Evolutionary conservation across 2,797 vertebrate genomes (phyloP), one percentile per base, ranked within the genome.

Genomic region (Oophaga sylvatica): DNA sequence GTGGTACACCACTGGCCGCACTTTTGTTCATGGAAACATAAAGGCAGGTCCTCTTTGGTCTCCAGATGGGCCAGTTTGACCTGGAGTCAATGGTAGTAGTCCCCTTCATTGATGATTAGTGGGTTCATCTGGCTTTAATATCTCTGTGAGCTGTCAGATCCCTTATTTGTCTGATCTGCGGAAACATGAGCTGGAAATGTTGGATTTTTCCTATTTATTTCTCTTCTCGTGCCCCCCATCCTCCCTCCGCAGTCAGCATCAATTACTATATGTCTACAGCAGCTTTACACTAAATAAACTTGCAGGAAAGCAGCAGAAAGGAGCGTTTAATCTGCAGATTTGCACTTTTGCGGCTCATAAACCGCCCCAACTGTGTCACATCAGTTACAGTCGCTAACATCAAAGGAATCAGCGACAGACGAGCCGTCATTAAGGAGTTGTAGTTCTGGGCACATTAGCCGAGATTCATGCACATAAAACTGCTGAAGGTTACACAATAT

Each of bases 401-500:
- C 68, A 83, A 73, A 83, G 57, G 67, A 13, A 26, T 59, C 56
- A 13, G 65, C 68, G 10, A 22, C 53, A 60, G 31, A 53, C 57
- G 35, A 60, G 81, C 48, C 22, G 53, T 60, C 68, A 70, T 73
- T 83, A 73, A 10, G 19, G 57, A 62, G 17, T 60, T 35, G 12
- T 31, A 60, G 19, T 57, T 31, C 26, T 73, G 31, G 81, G 35
- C 53, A 22, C 67, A 71, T 31, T 22, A 7, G 65, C 81, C 12
- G 29, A 73, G 67, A 73, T 59, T 60, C 67, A n/a, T 83, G 35
- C 68, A 75, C 53, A 67, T 5, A 62, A 68, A 81, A 62, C 26
- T 11, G 29, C 67, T 88, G 67, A 88, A 88, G 83, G 67, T 75
- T 75, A 84, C 11, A 81, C 53, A 59, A 60, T 59, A 31, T 11